phyloP scores from a whole-genome alignment of 2,113 vertebrate genomes.

The Sakesphorus luctuosus region DNA sequence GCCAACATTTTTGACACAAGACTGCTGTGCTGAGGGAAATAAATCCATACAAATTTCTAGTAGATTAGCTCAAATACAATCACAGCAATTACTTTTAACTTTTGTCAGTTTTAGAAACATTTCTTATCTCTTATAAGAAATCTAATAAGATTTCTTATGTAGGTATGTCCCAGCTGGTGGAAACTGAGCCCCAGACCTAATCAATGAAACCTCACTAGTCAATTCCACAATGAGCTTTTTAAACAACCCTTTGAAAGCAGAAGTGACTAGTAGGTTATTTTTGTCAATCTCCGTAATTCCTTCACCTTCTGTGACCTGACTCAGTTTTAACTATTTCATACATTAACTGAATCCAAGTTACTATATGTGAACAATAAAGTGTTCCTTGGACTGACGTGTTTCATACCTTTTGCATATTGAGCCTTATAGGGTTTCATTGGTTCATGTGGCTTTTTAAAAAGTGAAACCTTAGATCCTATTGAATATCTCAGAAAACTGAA shows the following conservation, averaged over 20 bases:
- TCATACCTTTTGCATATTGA: neutral
- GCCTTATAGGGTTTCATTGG: neutral
- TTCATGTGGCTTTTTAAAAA: neutral
- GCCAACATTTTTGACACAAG: neutral
- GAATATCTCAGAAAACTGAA: neutral
- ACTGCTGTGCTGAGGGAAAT: neutral
- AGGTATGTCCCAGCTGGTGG: neutral
- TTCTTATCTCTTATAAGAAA: neutral
- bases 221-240: conserved; percentile 12
- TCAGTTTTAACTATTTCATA: conserved; percentile 5
- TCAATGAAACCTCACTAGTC: neutral
- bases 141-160: neutral
- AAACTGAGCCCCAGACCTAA: neutral
- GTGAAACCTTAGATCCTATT: neutral
- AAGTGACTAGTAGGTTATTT: neutral
- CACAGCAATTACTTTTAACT: neutral
- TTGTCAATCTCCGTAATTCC: neutral
- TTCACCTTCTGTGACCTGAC: neutral
- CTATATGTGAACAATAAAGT: neutral
- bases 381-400: neutral
- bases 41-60: neutral
- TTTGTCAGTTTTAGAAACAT: neutral
- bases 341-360: neutral
- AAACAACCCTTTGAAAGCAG: neutral
- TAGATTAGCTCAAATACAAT: neutral